Conservation (phyloP, 2,797 vertebrate species). For the Synanceia verrucosa region DNA sequence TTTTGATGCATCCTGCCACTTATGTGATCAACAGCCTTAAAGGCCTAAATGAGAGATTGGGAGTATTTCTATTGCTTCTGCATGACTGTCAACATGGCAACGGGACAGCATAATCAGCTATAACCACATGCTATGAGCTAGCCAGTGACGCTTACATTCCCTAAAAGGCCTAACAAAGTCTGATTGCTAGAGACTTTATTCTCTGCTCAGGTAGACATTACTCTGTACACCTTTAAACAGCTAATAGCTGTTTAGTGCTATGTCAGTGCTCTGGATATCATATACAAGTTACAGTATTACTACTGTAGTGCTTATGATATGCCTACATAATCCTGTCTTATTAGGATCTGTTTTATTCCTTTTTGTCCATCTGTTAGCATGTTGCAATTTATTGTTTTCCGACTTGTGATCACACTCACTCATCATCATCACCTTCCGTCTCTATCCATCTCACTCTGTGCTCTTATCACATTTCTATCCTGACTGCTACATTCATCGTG, state of each 20-base stretch:
- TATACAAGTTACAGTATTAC: background rate
- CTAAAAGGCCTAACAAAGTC: background rate
- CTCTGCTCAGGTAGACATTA: background rate
- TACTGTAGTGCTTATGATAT: background rate
- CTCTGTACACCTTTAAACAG: background rate
- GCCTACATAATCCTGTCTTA: background rate
- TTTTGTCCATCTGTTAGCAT: background rate
- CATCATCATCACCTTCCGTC: conserved; percentile 15
- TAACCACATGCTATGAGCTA: background rate
- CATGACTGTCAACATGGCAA: too few relatives aligned
- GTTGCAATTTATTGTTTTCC: conserved; percentile 10
- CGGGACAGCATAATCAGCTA: background rate
- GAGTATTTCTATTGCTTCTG: too few relatives aligned
- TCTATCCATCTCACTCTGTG: conserved; percentile 29
- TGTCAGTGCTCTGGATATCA: background rate
- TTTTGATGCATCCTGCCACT: background rate
- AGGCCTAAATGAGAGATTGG: too few relatives aligned
- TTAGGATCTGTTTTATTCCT: background rate
- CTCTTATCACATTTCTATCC: conserved; percentile 37
- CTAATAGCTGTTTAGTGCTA: background rate
- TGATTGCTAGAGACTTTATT: background rate
- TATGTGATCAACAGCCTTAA: too few relatives aligned
- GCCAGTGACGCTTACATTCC: background rate
- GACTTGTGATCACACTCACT: conserved; percentile 8
- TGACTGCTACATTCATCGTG: conserved; percentile 48